Conservation (phyloP, 2,113 vertebrate genomes). For the Hippocampus barbouri region DNA sequence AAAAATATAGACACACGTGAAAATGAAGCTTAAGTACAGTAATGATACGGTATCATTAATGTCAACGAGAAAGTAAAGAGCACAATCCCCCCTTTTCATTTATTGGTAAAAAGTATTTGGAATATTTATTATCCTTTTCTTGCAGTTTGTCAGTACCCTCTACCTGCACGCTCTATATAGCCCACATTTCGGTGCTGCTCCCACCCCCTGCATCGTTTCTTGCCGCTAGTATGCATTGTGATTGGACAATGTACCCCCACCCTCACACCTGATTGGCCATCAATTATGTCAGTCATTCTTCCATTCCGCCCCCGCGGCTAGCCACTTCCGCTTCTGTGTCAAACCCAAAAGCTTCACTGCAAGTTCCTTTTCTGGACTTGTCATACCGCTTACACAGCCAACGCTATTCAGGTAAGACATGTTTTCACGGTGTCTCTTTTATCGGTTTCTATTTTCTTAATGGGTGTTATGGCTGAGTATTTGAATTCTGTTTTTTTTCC, state of each 20-base stretch:
- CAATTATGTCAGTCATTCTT: slow-evolving; percentile 8
- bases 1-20: background rate
- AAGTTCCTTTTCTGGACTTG: slow-evolving; percentile 30
- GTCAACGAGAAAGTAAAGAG: too few species aligned
- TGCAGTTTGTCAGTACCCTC: background rate
- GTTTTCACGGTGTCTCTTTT: too few species aligned
- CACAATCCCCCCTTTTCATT: background rate
- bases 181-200: background rate
- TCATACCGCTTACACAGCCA: slow-evolving; percentile 14
- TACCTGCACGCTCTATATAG: background rate
- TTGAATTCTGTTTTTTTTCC: background rate
- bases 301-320: slow-evolving; percentile 30
- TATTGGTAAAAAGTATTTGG: background rate
- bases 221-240: background rate
- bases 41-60: too few species aligned
- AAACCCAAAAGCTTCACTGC: slow-evolving; percentile 34
- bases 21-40: too few species aligned
- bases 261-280: slow-evolving; percentile 49
- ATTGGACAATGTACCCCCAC: slow-evolving; percentile 5
- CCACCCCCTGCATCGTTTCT: background rate
- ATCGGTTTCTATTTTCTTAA: background rate
- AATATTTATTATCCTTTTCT: too few species aligned
- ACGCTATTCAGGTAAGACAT: slow-evolving; percentile 36
- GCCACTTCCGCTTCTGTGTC: slow-evolving; percentile 74
- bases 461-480: background rate